These are phyloP conservation scores for Pseudeuparius sepicola DNA, from an alignment of 2,888 invertebrate species.

Conservation along the genomic window DNA sequence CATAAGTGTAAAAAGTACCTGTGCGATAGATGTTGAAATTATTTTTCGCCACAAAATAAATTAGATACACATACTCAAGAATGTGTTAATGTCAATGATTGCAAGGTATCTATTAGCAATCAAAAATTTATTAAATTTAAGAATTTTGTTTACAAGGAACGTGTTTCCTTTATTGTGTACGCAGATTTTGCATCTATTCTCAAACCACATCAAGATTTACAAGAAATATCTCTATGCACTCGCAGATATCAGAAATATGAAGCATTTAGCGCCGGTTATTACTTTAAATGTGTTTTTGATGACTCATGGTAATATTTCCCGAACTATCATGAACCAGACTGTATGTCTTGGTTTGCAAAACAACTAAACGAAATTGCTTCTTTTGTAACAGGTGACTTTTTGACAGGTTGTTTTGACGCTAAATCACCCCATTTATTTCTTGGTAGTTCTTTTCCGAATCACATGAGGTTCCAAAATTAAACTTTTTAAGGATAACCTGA, in stretches of 20 bases:
- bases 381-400: no score
- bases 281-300: constrained; percentile 23
- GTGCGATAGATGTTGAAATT: constrained; percentile 21
- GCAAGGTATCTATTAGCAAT: constrained; percentile 14
- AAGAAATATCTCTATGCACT: constrained; percentile 1
- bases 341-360: no score
- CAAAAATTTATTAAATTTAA: constrained; percentile 14
- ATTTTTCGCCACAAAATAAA: constrained; percentile 11
- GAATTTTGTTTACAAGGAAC: constrained; percentile 14
- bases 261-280: constrained; percentile 21
- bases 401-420: no score
- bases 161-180: constrained; percentile 19
- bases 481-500: no score
- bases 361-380: no score
- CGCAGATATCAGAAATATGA: constrained; percentile 17
- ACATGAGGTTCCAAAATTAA: no score
- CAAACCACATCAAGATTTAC: neutral
- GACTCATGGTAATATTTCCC: constrained; percentile 16
- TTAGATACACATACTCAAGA: constrained; percentile 7
- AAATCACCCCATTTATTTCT: no score
- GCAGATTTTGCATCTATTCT: constrained; percentile 20
- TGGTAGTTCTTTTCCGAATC: no score
- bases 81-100: constrained; percentile 17
- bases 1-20: constrained; percentile 9
- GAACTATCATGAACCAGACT: no score